Percentiles rank a stretch among this genome's conserved stretches.
phyloP scores from a whole-genome alignment of 2,113 vertebrate genomes.

The Oenanthe oenanthe region DNA sequence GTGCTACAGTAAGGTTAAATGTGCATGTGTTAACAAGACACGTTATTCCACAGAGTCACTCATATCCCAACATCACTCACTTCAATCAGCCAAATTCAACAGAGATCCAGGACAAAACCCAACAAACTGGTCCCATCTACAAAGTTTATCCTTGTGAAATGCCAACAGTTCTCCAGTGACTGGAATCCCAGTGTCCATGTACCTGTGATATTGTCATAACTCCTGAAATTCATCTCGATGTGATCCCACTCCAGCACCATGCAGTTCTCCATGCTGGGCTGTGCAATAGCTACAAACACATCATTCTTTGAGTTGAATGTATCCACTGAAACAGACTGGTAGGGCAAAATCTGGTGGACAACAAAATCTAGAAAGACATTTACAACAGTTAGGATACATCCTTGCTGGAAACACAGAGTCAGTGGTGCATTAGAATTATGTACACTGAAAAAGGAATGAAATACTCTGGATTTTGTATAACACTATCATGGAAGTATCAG shows the following conservation, averaged over 20 bases:
- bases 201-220: constrained; percentile 98
- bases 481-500: not conserved
- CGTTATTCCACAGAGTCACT: not conserved
- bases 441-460: not conserved
- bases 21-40: not conserved
- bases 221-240: constrained; percentile 99
- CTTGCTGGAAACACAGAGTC: not conserved
- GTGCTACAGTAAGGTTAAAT: not conserved
- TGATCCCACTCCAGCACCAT: constrained; percentile 98
- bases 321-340: constrained; percentile 93
- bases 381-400: constrained; percentile 4
- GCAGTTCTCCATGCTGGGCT: constrained; percentile 94
- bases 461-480: not conserved
- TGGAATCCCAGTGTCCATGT: not conserved
- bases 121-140: not conserved
- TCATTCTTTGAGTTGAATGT: constrained; percentile 95
- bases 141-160: not conserved
- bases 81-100: not conserved
- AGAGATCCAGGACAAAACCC: not conserved
- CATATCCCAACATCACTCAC: not conserved
- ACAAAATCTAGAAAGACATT: constrained; percentile 86
- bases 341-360: constrained; percentile 89
- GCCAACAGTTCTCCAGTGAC: not conserved
- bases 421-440: not conserved
- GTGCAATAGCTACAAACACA: constrained; percentile 93